Percentiles rank a stretch among this genome's conserved stretches.
phyloP scores from a whole-genome alignment of 1,140 invertebrate genomes.

The Drosophila leontia region DNA sequence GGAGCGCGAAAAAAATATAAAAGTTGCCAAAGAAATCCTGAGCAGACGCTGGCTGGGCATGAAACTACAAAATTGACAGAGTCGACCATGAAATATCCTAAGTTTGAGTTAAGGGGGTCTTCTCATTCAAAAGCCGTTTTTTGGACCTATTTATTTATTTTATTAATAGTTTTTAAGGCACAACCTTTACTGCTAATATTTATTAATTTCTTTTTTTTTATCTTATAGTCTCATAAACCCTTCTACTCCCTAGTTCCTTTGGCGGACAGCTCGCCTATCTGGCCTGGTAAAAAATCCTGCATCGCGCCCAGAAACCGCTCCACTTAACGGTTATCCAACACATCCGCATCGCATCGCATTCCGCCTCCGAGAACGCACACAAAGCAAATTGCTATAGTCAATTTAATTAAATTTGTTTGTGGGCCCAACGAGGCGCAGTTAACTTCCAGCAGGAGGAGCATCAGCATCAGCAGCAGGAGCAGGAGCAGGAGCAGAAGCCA shows the following conservation, averaged over 20 bases:
- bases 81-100: conserved; percentile 5
- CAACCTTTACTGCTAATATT: not conserved
- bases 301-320: conserved; percentile 37
- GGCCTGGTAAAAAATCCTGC: conserved; percentile 37
- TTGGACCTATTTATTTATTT: no score
- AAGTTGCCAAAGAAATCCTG: conserved; percentile 55
- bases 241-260: not conserved
- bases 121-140: no score
- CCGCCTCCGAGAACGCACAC: conserved; percentile 50
- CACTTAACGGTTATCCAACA: conserved; percentile 50
- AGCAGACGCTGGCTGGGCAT: conserved; percentile 9
- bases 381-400: conserved; percentile 81
- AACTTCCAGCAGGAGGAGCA: conserved; percentile 29
- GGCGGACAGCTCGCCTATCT: conserved; percentile 3
- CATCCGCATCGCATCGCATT: conserved; percentile 56
- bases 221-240: not conserved
- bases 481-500: not conserved
- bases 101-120: no score
- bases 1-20: conserved; percentile 58
- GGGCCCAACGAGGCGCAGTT: conserved; percentile 62
- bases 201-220: not conserved
- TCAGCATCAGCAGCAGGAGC: not conserved
- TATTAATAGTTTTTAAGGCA: not conserved
- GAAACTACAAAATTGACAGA: not conserved
- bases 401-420: conserved; percentile 84